These are phyloP conservation scores for Callyntrura sp. DNA, from an alignment of 2,888 invertebrate species.

Conservation along the genomic window DNA sequence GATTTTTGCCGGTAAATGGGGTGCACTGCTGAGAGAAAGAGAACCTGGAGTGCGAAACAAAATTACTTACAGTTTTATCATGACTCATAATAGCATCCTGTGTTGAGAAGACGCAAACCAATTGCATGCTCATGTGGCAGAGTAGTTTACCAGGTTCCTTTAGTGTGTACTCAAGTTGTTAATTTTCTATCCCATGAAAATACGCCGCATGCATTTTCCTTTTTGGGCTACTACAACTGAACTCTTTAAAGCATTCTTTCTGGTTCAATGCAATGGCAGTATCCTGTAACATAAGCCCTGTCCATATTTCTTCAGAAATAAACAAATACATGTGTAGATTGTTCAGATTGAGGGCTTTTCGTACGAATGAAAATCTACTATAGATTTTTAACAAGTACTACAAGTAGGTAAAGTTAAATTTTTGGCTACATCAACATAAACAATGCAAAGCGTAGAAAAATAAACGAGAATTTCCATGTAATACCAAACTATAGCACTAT, in stretches of 20 bases:
- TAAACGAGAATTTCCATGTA: too few species aligned
- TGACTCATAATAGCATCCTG: slow-evolving; percentile 61
- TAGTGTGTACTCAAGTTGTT: slow-evolving; percentile 1
- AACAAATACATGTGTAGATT: too few species aligned
- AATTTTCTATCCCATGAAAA: neutral
- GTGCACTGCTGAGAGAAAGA: slow-evolving; percentile 31
- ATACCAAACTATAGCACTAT: too few species aligned
- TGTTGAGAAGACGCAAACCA: neutral
- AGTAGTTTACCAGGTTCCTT: neutral
- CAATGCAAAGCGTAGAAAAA: too few species aligned
- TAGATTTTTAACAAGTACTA: too few species aligned
- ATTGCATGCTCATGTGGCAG: neutral
- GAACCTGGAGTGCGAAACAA: slow-evolving; percentile 32
- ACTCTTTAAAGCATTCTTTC: neutral
- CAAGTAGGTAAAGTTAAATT: too few species aligned
- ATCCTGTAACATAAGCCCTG: slow-evolving; percentile 15
- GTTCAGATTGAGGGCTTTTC: too few species aligned
- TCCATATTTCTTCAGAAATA: too few species aligned
- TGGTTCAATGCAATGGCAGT: neutral
- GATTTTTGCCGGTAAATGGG: slow-evolving; percentile 29
- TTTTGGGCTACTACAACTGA: neutral
- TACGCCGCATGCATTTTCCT: too few species aligned
- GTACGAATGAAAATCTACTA: neutral
- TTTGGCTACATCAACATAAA: too few species aligned
- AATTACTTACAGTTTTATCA: slow-evolving; percentile 1